phyloP scores from a whole-genome alignment of 2,797 vertebrate species.

The Sebastes hubbsi region DNA sequence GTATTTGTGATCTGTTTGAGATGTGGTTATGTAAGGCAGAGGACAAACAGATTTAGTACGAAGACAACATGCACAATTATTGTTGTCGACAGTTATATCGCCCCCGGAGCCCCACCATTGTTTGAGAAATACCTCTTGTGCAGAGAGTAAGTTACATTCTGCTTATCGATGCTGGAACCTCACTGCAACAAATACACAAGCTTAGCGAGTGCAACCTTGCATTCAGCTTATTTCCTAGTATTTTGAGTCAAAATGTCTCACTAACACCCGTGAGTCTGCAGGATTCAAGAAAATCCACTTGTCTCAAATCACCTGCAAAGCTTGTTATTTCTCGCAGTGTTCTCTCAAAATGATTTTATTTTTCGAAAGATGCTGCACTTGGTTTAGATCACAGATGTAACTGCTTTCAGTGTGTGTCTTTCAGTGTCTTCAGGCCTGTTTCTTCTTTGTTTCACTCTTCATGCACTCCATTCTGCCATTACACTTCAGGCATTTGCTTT shows the following conservation, averaged over 20 bases:
- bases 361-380: constrained; percentile 78
- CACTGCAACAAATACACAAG: constrained; percentile 74
- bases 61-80: constrained; percentile 78
- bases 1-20: constrained; percentile 28
- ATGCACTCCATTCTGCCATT: constrained; percentile 24
- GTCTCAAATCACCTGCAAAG: constrained; percentile 55
- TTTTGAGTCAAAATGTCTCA: constrained; percentile 35
- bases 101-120: constrained; percentile 27
- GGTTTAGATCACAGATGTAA: constrained; percentile 75
- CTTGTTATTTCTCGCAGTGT: constrained; percentile 73
- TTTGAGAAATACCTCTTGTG: constrained; percentile 74
- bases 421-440: constrained; percentile 53
- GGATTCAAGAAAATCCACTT: constrained; percentile 26
- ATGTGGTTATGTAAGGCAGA: constrained; percentile 35
- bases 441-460: constrained; percentile 33
- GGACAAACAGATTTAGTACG: constrained; percentile 39
- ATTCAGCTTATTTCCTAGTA: constrained; percentile 39
- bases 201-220: constrained; percentile 53
- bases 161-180: constrained; percentile 71
- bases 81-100: constrained; percentile 50
- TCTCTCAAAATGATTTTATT: constrained; percentile 62
- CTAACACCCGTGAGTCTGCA: constrained; percentile 23
- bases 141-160: constrained; percentile 66
- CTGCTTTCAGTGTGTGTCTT: constrained; percentile 57
- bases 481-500: constrained; percentile 36